These are phyloP conservation scores for Tetraodon nigroviridis DNA, from an alignment of 2,113 vertebrate genomes.

Conservation along the genomic window DNA sequence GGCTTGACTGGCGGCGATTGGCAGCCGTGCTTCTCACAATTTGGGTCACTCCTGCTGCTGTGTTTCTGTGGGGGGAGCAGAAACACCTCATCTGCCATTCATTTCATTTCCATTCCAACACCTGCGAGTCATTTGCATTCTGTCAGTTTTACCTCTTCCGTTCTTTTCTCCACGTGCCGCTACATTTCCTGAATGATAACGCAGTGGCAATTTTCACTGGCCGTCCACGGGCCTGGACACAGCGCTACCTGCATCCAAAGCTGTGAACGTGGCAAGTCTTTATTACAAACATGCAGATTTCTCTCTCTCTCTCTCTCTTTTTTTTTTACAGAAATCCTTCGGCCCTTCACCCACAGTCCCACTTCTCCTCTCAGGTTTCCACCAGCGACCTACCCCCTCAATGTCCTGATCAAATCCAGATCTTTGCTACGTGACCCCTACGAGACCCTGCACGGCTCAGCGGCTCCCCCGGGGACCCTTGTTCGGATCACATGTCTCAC, in stretches of 20 bases:
- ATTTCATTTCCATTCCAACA: slow-evolving; percentile 59
- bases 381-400: background rate
- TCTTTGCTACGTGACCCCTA: slow-evolving; percentile 63
- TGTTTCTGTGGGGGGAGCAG: slow-evolving; percentile 49
- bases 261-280: slow-evolving; percentile 10
- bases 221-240: slow-evolving; percentile 16
- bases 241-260: slow-evolving; percentile 50
- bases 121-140: slow-evolving; percentile 64
- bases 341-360: slow-evolving; percentile 13
- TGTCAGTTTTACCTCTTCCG: slow-evolving; percentile 49
- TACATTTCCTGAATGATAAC: slow-evolving; percentile 64
- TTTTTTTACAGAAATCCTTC: background rate
- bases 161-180: slow-evolving; percentile 56
- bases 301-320: slow-evolving; percentile 9
- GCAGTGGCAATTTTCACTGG: slow-evolving; percentile 38
- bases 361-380: slow-evolving; percentile 44
- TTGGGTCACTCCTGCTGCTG: slow-evolving; percentile 58
- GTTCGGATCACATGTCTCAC: slow-evolving; percentile 52
- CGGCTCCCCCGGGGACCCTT: slow-evolving; percentile 38
- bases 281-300: slow-evolving; percentile 11
- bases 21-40: slow-evolving; percentile 55
- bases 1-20: slow-evolving; percentile 41
- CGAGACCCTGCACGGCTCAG: slow-evolving; percentile 29
- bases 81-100: slow-evolving; percentile 63
- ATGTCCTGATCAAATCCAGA: slow-evolving; percentile 55